Evolutionary conservation across 2,888 invertebrate species (phyloP).

Genomic region (Agrenia bidenticulata): DNA sequence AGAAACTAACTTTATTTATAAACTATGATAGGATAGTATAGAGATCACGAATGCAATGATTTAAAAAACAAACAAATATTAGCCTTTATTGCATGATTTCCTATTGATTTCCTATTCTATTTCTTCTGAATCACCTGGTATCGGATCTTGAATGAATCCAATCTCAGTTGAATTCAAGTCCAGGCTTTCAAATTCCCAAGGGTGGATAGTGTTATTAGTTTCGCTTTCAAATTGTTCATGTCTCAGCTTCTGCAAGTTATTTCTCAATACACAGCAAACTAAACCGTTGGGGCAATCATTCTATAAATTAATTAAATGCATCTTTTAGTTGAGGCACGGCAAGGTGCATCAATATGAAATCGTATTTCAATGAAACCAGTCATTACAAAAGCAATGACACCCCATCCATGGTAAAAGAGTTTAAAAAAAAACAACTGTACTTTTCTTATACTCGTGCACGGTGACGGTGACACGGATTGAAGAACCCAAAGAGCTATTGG

Average conservation of each 20-base stretch:
- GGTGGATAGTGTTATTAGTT: not conserved
- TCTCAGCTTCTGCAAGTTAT: constrained; percentile 11
- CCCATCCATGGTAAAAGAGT: too few relatives aligned
- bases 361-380: too few relatives aligned
- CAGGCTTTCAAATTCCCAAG: not conserved
- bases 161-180: constrained; percentile 3
- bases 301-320: constrained; percentile 22
- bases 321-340: constrained; percentile 1
- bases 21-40: too few relatives aligned
- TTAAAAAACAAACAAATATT: too few relatives aligned
- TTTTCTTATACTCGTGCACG: constrained; percentile 40
- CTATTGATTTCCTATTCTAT: too few relatives aligned
- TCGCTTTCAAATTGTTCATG: not conserved
- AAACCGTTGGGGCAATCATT: constrained; percentile 43
- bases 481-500: constrained; percentile 42
- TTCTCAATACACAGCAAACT: constrained; percentile 40
- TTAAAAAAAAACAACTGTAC: too few relatives aligned
- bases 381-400: too few relatives aligned
- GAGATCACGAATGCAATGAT: too few relatives aligned
- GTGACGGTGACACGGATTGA: constrained; percentile 39
- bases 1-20: too few relatives aligned
- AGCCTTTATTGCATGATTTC: too few relatives aligned
- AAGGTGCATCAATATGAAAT: constrained; percentile 3
- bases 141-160: constrained; percentile 10
- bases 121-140: constrained; percentile 2